Percentiles rank a stretch among this genome's conserved stretches.
Conservation (phyloP, 2,797 vertebrate species). For the Sphenodon punctatus region DNA sequence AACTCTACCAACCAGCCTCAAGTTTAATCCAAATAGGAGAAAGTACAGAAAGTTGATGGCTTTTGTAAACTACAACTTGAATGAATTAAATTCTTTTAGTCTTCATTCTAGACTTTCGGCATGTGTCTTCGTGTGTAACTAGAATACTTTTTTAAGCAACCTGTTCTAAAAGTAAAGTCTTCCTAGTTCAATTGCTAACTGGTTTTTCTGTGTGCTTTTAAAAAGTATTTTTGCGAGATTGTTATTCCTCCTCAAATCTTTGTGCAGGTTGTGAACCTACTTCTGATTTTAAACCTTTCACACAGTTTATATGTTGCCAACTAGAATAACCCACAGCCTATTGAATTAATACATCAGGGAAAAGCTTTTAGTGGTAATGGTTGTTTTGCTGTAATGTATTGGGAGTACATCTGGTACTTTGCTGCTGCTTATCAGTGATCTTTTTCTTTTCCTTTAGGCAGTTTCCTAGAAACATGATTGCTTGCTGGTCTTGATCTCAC, state of each 20-base stretch:
- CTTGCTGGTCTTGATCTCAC: constrained; percentile 80
- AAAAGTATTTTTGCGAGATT: no score
- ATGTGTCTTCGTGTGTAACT: no score
- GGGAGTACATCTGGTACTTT: constrained; percentile 63
- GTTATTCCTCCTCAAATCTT: constrained; percentile 56
- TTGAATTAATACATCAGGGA: constrained; percentile 69
- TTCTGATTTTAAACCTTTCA: constrained; percentile 53
- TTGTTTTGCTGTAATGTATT: constrained; percentile 72
- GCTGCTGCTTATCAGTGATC: constrained; percentile 63
- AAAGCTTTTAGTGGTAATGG: constrained; percentile 70
- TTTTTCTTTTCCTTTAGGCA: constrained; percentile 79
- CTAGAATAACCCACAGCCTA: constrained; percentile 51
- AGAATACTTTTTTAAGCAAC: constrained; percentile 28
- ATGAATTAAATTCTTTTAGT: no score
- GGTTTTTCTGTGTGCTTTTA: constrained; percentile 16
- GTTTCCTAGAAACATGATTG: constrained; percentile 86
- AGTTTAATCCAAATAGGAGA: no score
- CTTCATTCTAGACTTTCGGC: no score
- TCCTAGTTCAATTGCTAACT: constrained; percentile 10
- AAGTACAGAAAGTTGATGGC: no score
- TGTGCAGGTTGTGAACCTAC: constrained; percentile 53
- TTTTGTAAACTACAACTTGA: no score
- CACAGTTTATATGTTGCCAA: constrained; percentile 52
- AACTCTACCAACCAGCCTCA: no score
- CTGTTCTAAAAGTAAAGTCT: constrained; percentile 21